Evolutionary conservation across 2,113 vertebrate genomes (phyloP).

Genomic region (Toxostoma redivivum): DNA sequence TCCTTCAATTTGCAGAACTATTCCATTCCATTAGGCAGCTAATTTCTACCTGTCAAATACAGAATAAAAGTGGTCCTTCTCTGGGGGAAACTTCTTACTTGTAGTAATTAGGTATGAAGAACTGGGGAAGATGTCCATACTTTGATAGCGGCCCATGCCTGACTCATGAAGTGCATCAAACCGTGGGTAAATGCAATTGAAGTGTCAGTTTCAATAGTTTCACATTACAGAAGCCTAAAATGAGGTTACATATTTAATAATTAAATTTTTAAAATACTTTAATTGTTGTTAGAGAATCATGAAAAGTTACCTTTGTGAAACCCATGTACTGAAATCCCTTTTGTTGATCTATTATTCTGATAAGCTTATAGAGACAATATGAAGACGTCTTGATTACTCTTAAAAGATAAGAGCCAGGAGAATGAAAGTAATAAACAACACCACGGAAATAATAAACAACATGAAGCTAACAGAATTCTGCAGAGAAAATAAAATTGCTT

Average conservation of each 20-base stretch:
- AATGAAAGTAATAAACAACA: constrained; percentile 5
- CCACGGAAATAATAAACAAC: constrained; percentile 26
- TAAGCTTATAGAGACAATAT: constrained; percentile 40
- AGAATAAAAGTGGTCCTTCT: constrained; percentile 74
- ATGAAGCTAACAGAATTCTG: not conserved
- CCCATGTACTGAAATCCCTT: not conserved
- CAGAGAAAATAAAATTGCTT: not conserved
- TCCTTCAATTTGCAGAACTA: constrained; percentile 84
- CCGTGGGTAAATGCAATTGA: constrained; percentile 47
- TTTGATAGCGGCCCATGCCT: constrained; percentile 40
- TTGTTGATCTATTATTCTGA: constrained; percentile 61
- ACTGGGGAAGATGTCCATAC: not conserved
- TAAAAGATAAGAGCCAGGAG: constrained; percentile 22
- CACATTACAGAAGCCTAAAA: constrained; percentile 26
- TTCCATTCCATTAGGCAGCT: constrained; percentile 86
- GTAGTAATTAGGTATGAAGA: constrained; percentile 79
- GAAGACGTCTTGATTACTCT: constrained; percentile 56
- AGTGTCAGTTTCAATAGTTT: constrained; percentile 49
- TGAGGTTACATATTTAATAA: constrained; percentile 56
- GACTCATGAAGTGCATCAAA: constrained; percentile 40
- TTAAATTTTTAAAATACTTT: constrained; percentile 66
- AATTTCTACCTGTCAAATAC: constrained; percentile 87
- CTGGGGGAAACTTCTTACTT: constrained; percentile 72
- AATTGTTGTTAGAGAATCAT: constrained; percentile 48
- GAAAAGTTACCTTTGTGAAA: constrained; percentile 43